A percentile compares a stretch with the other conserved stretches of the same genome.
phyloP scores from a whole-genome alignment of 1,140 invertebrate species.

The Drosophila novamexicana region DNA sequence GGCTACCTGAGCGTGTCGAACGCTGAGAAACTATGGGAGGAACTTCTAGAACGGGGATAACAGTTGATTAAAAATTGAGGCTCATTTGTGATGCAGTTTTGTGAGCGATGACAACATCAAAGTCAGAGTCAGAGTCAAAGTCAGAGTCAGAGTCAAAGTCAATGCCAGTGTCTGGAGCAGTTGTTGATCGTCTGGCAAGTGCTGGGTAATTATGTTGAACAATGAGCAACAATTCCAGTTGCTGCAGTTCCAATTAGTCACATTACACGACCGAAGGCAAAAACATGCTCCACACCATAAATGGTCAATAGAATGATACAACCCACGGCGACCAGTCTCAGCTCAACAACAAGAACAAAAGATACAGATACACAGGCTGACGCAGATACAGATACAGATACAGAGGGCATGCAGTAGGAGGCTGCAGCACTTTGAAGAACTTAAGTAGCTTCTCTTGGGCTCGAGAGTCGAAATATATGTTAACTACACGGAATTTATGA shows the following conservation, averaged over 20 bases:
- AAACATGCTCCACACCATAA: constrained; percentile 52
- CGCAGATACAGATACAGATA: constrained; percentile 2
- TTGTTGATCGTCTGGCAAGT: constrained; percentile 29
- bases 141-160: background rate
- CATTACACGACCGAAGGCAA: constrained; percentile 52
- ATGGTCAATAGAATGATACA: constrained; percentile 50
- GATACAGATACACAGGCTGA: constrained; percentile 1
- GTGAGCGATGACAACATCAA: constrained; percentile 40
- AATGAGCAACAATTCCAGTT: constrained; percentile 60
- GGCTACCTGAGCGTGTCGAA: constrained; percentile 22
- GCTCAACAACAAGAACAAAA: constrained; percentile 15
- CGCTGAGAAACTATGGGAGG: background rate
- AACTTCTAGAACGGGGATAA: background rate
- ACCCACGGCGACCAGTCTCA: constrained; percentile 15
- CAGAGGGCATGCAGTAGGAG: background rate
- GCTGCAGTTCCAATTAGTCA: constrained; percentile 62
- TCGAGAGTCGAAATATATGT: too few relatives aligned
- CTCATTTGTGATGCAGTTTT: constrained; percentile 49
- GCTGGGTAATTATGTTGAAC: constrained; percentile 65
- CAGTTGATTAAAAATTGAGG: constrained; percentile 27
- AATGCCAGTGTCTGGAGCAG: constrained; percentile 8
- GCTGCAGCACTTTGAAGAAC: too few relatives aligned
- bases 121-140: constrained; percentile 9
- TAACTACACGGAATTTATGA: too few relatives aligned
- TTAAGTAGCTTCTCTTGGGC: too few relatives aligned